Evolutionary conservation across 2,113 vertebrate genomes (phyloP).

Genomic region (Dascyllus trimaculatus): DNA sequence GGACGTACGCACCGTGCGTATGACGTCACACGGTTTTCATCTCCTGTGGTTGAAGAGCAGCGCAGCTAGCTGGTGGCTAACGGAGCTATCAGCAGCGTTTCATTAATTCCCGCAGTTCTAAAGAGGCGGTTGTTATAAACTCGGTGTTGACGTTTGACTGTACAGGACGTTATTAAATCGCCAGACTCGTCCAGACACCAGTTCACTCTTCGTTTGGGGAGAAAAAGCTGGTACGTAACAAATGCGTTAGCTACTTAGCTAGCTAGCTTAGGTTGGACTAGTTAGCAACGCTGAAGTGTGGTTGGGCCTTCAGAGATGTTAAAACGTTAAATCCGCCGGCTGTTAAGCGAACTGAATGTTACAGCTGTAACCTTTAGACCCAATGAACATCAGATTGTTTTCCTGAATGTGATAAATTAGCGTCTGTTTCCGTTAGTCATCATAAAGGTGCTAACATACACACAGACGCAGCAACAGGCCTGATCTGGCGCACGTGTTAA

Average conservation of each 20-base stretch:
- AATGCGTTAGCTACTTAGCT: slow-evolving; percentile 34
- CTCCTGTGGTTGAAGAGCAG: slow-evolving; percentile 9
- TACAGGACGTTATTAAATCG: background rate
- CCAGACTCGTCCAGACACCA: rapidly evolving
- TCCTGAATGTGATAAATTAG: no score
- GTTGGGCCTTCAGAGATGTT: slow-evolving; percentile 36
- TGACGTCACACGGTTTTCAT: slow-evolving; percentile 51
- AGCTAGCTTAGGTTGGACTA: slow-evolving; percentile 38
- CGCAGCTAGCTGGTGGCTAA: slow-evolving; percentile 41
- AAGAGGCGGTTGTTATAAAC: rapidly evolving
- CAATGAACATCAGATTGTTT: no score
- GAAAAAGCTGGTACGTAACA: slow-evolving; percentile 67
- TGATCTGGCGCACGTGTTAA: slow-evolving; percentile 61
- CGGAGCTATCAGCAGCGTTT: slow-evolving; percentile 6
- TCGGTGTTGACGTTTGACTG: background rate
- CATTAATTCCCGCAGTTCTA: background rate
- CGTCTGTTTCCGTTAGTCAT: background rate
- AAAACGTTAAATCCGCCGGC: background rate
- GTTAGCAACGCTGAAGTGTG: slow-evolving; percentile 18
- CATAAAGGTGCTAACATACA: background rate
- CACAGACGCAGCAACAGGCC: slow-evolving; percentile 44
- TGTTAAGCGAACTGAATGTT: rapidly evolving
- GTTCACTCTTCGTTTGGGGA: slow-evolving; percentile 26
- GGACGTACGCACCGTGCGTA: background rate
- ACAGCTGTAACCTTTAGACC: rapidly evolving